Percentiles rank a stretch among this genome's conserved stretches.
phyloP scores from a whole-genome alignment of 2,113 vertebrate species.

The Pleuronectes platessa region DNA sequence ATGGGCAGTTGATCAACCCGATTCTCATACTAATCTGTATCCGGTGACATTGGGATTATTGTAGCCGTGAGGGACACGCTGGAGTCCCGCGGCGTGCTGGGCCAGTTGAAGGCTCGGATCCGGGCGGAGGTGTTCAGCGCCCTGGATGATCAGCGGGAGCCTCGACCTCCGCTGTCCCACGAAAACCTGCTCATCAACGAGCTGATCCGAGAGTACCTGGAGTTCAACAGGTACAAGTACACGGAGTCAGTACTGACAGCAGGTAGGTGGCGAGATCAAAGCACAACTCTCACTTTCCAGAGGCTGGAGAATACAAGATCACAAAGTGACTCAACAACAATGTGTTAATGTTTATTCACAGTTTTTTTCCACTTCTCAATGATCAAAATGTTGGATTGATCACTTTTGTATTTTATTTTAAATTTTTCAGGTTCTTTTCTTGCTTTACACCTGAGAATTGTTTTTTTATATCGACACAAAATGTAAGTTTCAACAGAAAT shows the following conservation, averaged over 20 bases:
- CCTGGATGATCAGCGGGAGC: slow-evolving; percentile 86
- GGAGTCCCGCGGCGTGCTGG: slow-evolving; percentile 89
- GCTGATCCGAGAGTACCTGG: slow-evolving; percentile 94
- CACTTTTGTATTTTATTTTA: too few species aligned
- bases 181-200: slow-evolving; percentile 96
- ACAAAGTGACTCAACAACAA: too few species aligned
- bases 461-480: too few species aligned
- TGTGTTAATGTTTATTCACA: too few species aligned
- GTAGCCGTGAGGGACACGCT: slow-evolving; percentile 92
- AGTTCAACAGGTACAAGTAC: slow-evolving; percentile 93
- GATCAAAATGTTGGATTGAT: too few species aligned
- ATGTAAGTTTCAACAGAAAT: too few species aligned
- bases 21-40: background rate
- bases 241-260: slow-evolving; percentile 89
- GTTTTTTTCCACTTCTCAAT: too few species aligned
- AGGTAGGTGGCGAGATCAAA: slow-evolving; percentile 78
- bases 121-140: slow-evolving; percentile 93
- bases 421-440: too few species aligned
- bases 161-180: slow-evolving; percentile 85
- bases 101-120: slow-evolving; percentile 90
- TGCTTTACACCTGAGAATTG: too few species aligned
- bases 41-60: background rate
- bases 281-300: too few species aligned
- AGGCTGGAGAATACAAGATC: too few species aligned
- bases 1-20: rapidly evolving